phyloP scores from a whole-genome alignment of 2,888 invertebrate genomes.

The Subacronicta megacephala region DNA sequence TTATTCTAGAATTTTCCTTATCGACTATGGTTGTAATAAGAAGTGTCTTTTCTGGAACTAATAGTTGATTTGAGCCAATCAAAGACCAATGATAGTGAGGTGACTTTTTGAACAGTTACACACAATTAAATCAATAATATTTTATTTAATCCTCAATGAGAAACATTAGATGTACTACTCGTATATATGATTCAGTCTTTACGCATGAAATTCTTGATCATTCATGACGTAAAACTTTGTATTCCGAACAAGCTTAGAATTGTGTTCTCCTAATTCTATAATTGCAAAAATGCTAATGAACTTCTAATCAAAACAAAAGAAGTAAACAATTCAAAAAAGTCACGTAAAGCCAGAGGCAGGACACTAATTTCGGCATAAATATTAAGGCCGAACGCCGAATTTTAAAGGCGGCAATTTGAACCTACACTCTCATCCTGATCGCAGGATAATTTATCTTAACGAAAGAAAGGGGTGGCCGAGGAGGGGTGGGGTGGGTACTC shows the following conservation, averaged over 20 bases:
- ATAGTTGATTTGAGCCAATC: too few species aligned
- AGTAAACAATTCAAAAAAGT: constrained; percentile 58
- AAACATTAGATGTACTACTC: too few species aligned
- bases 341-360: constrained; percentile 64
- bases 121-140: too few species aligned
- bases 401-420: constrained; percentile 90
- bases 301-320: constrained; percentile 33
- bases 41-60: too few species aligned
- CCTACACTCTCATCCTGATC: constrained; percentile 90
- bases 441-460: constrained; percentile 89
- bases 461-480: constrained; percentile 88
- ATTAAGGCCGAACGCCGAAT: constrained; percentile 86
- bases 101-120: too few species aligned
- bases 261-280: neutral
- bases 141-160: too few species aligned
- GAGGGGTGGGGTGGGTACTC: constrained; percentile 66
- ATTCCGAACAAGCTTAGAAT: neutral
- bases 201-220: too few species aligned
- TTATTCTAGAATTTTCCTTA: too few species aligned
- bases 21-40: too few species aligned
- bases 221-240: too few species aligned
- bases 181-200: too few species aligned
- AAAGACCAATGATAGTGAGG: too few species aligned
- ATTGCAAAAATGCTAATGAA: neutral
- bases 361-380: constrained; percentile 80